phyloP scores from a whole-genome alignment of 2,113 vertebrate species.

The Ginglymostoma cirratum region DNA sequence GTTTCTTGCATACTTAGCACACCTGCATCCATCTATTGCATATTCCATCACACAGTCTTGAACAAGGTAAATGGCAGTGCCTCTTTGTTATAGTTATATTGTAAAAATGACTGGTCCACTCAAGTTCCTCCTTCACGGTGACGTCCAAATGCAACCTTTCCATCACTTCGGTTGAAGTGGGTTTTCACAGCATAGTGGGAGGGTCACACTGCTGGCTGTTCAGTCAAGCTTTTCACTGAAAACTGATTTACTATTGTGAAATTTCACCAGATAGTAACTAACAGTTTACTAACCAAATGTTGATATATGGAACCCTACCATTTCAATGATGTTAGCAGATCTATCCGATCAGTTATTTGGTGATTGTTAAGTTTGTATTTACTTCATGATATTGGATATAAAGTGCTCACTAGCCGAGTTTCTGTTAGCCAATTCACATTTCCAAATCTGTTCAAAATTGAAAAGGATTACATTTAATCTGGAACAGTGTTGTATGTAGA shows the following conservation, averaged over 20 bases:
- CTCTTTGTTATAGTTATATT: too few species aligned
- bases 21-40: too few species aligned
- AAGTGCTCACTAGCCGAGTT: background rate
- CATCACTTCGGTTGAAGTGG: background rate
- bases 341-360: background rate
- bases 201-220: background rate
- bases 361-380: background rate
- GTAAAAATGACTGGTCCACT: too few species aligned
- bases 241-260: background rate
- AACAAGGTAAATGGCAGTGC: background rate
- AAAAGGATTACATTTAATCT: background rate
- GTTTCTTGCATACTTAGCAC: too few species aligned
- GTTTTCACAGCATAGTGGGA: background rate
- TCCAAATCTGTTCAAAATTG: background rate
- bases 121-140: too few species aligned
- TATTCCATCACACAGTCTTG: background rate
- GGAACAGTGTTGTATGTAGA: background rate
- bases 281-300: background rate
- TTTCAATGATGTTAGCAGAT: background rate
- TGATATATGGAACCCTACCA: background rate
- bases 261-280: background rate
- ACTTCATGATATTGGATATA: background rate
- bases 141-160: background rate
- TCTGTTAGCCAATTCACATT: background rate
- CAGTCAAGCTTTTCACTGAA: background rate